phyloP scores from a whole-genome alignment of 2,113 vertebrate species.

The Epinephelus fuscoguttatus region DNA sequence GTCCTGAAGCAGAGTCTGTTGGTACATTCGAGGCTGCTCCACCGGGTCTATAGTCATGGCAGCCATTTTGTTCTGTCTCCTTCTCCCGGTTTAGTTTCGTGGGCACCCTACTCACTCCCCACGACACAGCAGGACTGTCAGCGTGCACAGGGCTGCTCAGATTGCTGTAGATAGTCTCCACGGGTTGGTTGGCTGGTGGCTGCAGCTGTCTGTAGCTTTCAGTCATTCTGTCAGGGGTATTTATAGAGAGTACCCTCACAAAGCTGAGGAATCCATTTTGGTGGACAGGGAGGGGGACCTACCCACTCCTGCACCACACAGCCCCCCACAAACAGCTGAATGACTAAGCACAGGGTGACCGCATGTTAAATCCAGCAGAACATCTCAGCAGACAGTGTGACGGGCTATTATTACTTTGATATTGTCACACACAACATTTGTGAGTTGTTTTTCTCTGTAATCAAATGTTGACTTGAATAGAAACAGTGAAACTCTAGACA shows the following conservation, averaged over 20 bases:
- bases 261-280: slow-evolving; percentile 80
- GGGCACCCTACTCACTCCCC: slow-evolving; percentile 64
- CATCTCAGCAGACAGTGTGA: slow-evolving; percentile 30
- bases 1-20: slow-evolving; percentile 95
- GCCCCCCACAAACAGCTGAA: slow-evolving; percentile 76
- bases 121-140: slow-evolving; percentile 63
- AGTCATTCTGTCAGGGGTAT: slow-evolving; percentile 72
- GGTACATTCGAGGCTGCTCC: slow-evolving; percentile 93
- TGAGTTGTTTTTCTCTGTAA: background rate
- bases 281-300: slow-evolving; percentile 54
- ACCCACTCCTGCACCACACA: slow-evolving; percentile 74
- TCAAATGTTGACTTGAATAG: background rate
- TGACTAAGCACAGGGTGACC: slow-evolving; percentile 41
- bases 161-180: slow-evolving; percentile 34
- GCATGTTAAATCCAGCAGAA: slow-evolving; percentile 45
- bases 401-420: slow-evolving; percentile 1
- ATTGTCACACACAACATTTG: background rate
- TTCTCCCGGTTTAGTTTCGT: slow-evolving; percentile 38
- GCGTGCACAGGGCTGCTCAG: slow-evolving; percentile 55
- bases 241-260: slow-evolving; percentile 89
- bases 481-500: background rate
- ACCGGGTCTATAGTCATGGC: slow-evolving; percentile 87
- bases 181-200: slow-evolving; percentile 46
- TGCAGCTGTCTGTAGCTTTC: slow-evolving; percentile 84
- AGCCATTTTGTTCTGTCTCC: slow-evolving; percentile 84